Base-by-base conservation (phyloP, 2,888 invertebrate genomes). In the Torymus auratus region DNA sequence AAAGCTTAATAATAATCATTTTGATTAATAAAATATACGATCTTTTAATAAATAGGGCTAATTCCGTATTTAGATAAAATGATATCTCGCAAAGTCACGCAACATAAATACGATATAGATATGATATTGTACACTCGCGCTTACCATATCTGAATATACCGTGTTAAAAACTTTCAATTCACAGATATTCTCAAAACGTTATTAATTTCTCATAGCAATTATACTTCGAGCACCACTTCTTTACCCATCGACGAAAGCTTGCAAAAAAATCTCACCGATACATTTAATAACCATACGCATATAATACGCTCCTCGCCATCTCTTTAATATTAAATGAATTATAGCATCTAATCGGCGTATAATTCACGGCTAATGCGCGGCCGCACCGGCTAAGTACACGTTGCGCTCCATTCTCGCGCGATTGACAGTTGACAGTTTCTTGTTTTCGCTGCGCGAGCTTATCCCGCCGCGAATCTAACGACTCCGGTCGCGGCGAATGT, bases 361-460 rank as follows among this genome's bases (percentile, higher is more conserved):
- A 81, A 78, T 41, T 78, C 65, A 78, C 58, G 52, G 56, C 71
- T 67, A 75, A 75, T 80, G 41, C 72, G n/a, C 72, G n/a, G 14
- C 17, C 17, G 2, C 23, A n/a, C 23, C 12, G 7, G 56, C 55
- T 69, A 61, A 70, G 20, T 65, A 58, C 15, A 72, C 28, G 17
- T 12, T 61, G 23, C 55, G 20, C 52, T 14, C 15, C 7, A 7
- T 28, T 13, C 55, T 14, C 12, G 53, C 61, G 14, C 79, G 76
- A 81, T 68, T 81, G 84, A 84, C 83, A 82, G 53, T 78, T 75
- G 82, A 75, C 70, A 80, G 77, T 84, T 83, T 83, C 75, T 73
- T 67, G 58, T 76, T 82, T 80, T 71, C 60, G 20, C 14, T 20
- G 56, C 64, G 53, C 13, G n/a, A n/a, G 55, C 72, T 83, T 83